phyloP scores from a whole-genome alignment of 2,888 invertebrate species.

The Bellardia bayeri region DNA sequence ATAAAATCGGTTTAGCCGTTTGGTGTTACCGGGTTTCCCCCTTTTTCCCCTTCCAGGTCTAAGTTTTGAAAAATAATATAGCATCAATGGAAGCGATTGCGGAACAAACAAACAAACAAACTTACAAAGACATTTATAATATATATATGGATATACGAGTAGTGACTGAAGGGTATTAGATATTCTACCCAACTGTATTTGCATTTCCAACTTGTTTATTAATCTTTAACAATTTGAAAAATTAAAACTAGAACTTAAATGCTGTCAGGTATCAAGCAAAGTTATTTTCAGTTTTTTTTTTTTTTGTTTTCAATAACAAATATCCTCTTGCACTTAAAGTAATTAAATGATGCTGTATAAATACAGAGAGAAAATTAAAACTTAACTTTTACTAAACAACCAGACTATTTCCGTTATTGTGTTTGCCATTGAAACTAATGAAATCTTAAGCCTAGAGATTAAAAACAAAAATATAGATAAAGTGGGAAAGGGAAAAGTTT shows the following conservation, averaged over 20 bases:
- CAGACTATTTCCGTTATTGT: constrained; percentile 5
- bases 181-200: too few relatives aligned
- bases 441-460: constrained; percentile 13
- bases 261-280: background rate
- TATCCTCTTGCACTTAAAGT: constrained; percentile 6
- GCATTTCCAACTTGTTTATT: background rate
- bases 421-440: constrained; percentile 29
- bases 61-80: too few relatives aligned
- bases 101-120: too few relatives aligned
- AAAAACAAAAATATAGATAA: constrained; percentile 1
- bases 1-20: too few relatives aligned
- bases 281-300: background rate
- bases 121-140: too few relatives aligned
- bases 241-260: constrained; percentile 2
- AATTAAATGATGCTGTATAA: background rate
- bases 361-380: background rate
- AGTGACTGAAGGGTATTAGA: too few relatives aligned
- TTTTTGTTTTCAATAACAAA: background rate
- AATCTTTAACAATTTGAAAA: background rate
- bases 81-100: too few relatives aligned
- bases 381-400: background rate
- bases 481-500: background rate
- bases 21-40: too few relatives aligned
- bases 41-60: too few relatives aligned
- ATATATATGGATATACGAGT: too few relatives aligned